phyloP scores from a whole-genome alignment of 1,140 invertebrate genomes.

The Stenopsyche tienmushanensis region DNA sequence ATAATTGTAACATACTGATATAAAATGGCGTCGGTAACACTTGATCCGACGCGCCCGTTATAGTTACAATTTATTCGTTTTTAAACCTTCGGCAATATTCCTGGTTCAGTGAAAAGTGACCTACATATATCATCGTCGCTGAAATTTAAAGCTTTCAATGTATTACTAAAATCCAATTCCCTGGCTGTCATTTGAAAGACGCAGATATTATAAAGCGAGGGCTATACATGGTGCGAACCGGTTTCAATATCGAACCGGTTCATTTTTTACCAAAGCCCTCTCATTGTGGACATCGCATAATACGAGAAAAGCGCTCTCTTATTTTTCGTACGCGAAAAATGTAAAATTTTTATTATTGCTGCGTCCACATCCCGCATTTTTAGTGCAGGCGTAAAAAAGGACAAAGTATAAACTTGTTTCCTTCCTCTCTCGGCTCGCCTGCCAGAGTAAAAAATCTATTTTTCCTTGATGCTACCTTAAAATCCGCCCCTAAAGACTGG shows the following conservation, averaged over 20 bases:
- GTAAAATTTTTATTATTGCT: conserved; percentile 6
- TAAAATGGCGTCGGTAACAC: too few species aligned
- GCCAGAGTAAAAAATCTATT: not conserved
- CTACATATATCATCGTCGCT: too few species aligned
- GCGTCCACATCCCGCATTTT: not conserved
- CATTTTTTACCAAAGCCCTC: not conserved
- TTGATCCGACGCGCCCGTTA: too few species aligned
- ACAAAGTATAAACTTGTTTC: not conserved
- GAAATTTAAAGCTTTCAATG: too few species aligned
- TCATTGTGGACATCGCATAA: too few species aligned
- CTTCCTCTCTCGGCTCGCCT: not conserved
- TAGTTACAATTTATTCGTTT: too few species aligned
- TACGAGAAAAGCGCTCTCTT: too few species aligned
- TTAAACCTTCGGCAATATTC: too few species aligned
- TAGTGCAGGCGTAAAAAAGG: not conserved
- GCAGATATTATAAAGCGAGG: not conserved
- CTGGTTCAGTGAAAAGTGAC: too few species aligned
- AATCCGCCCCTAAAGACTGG: too few species aligned
- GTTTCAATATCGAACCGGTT: not conserved
- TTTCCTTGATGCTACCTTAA: too few species aligned
- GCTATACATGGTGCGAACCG: not conserved
- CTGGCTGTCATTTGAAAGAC: not conserved
- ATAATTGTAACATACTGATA: too few species aligned
- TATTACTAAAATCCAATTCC: not conserved
- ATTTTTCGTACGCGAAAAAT: not conserved